A percentile compares a stretch with the other conserved stretches of the same genome.
These are phyloP conservation scores for Paedocypris sp. DNA, from an alignment of 2,113 vertebrate genomes.

Conservation along the genomic window DNA sequence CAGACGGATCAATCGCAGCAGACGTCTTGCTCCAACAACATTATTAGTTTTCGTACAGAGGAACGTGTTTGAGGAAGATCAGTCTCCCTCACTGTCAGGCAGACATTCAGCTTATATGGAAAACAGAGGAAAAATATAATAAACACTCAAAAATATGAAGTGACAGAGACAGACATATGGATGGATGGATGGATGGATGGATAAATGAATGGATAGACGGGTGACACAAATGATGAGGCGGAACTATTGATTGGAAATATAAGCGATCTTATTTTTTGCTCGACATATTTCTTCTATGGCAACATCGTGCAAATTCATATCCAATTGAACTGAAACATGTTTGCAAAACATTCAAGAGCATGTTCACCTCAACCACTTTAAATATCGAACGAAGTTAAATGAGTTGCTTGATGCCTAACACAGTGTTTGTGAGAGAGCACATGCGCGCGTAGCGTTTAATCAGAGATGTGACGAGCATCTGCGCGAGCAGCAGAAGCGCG, in stretches of 20 bases:
- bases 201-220: background rate
- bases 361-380: background rate
- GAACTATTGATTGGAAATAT: too few species aligned
- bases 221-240: too few species aligned
- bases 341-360: background rate
- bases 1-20: constrained; percentile 45
- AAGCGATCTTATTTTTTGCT: too few species aligned
- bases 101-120: constrained; percentile 7
- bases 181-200: background rate
- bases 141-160: constrained; percentile 1
- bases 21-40: constrained; percentile 41
- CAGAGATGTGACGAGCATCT: constrained; percentile 18
- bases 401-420: background rate
- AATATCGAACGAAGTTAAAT: background rate
- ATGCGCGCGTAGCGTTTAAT: constrained; percentile 17
- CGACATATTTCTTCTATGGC: too few species aligned
- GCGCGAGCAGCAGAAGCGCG: constrained; percentile 3
- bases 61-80: constrained; percentile 42
- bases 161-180: background rate
- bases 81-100: too few species aligned
- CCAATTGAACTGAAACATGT: too few species aligned
- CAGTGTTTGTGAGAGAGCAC: constrained; percentile 2
- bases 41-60: constrained; percentile 45
- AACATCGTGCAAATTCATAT: background rate
- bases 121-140: too few species aligned